These are phyloP conservation scores for Camelus bactrianus DNA, from an alignment of 2,113 vertebrate genomes.

Conservation along the genomic window DNA sequence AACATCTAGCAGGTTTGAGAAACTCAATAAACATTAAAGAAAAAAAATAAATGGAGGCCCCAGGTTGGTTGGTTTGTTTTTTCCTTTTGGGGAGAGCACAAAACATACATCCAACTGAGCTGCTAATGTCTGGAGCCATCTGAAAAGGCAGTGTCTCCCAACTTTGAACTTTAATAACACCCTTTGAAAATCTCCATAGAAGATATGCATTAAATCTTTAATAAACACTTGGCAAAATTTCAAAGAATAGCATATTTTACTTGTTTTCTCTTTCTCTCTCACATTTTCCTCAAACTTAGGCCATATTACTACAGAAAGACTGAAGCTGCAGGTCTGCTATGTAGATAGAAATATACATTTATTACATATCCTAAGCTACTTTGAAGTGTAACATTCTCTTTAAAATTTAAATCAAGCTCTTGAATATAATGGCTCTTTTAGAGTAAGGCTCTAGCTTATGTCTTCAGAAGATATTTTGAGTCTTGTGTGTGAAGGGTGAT, in stretches of 20 bases:
- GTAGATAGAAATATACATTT: not conserved
- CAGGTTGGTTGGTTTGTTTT: not conserved
- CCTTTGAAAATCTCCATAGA: not conserved
- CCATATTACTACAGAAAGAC: not conserved
- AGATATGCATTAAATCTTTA: not conserved
- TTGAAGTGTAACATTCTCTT: not conserved
- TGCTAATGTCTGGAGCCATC: not conserved
- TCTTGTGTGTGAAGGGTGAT: not conserved
- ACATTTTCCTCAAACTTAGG: conserved; percentile 13
- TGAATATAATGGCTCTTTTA: not conserved
- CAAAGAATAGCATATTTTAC: not conserved
- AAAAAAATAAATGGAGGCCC: not conserved
- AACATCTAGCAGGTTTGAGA: not conserved
- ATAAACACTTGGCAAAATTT: not conserved
- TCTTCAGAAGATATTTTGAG: conserved; percentile 35
- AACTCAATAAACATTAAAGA: not conserved
- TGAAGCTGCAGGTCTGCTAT: not conserved
- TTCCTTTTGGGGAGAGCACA: not conserved
- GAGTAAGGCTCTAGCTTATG: not conserved
- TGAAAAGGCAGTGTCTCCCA: not conserved
- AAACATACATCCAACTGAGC: not conserved
- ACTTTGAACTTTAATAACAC: conserved; percentile 14
- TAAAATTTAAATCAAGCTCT: conserved; percentile 23
- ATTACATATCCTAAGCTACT: not conserved
- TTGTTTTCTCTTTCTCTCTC: not conserved